Conservation (phyloP, 2,113 vertebrate genomes). For the Otus sunia region DNA sequence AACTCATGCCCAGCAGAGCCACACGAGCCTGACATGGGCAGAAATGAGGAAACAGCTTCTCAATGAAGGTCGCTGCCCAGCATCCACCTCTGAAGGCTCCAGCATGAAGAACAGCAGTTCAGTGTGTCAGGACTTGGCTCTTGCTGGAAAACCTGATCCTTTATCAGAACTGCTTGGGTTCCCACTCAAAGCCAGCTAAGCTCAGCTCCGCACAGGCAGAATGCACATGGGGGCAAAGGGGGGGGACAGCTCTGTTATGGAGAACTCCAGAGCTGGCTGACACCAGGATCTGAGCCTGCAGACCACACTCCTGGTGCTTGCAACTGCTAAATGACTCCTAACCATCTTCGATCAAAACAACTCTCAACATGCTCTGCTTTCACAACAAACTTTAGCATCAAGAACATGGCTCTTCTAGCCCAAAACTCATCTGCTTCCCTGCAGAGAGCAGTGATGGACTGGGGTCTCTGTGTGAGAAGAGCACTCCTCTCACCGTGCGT, state of each 20-base stretch:
- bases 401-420: background rate
- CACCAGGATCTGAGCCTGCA: background rate
- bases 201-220: background rate
- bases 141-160: background rate
- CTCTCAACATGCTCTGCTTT: background rate
- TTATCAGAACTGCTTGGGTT: background rate
- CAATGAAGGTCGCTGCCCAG: background rate
- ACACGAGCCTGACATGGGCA: background rate
- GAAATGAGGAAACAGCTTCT: background rate
- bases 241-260: background rate
- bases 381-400: background rate
- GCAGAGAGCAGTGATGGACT: rapidly evolving
- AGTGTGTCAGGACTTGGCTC: background rate
- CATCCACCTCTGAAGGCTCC: background rate
- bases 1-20: background rate
- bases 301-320: background rate
- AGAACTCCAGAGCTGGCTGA: background rate
- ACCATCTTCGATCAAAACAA: background rate
- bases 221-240: background rate
- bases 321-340: background rate
- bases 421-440: background rate
- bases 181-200: background rate
- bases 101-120: background rate
- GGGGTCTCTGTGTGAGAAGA: background rate
- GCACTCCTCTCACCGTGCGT: background rate